A percentile compares a stretch with the other conserved stretches of the same genome.
phyloP scores from a whole-genome alignment of 2,888 invertebrate genomes.

The Hirtodrosophila trivittata region DNA sequence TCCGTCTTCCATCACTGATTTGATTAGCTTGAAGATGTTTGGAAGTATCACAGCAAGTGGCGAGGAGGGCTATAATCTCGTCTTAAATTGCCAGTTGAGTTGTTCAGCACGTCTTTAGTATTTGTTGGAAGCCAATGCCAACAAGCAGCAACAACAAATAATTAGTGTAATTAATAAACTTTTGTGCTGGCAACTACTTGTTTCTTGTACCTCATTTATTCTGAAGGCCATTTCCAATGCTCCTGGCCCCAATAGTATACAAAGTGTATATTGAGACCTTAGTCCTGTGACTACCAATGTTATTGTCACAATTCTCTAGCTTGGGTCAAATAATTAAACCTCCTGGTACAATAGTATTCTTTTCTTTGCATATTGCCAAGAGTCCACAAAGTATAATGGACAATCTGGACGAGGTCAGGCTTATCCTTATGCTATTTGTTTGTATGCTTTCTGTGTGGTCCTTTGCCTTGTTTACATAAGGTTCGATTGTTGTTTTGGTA shows the following conservation, averaged over 20 bases:
- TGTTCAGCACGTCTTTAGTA: conserved; percentile 32
- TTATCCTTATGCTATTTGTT: conserved; percentile 17
- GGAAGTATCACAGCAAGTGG: not conserved
- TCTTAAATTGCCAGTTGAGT: conserved; percentile 31
- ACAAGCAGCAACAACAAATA: conserved; percentile 47
- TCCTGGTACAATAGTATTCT: conserved; percentile 9
- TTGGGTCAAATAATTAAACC: conserved; percentile 43
- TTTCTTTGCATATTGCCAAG: conserved; percentile 30
- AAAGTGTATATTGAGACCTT: conserved; percentile 20
- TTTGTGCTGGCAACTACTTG: conserved; percentile 48
- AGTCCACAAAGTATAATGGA: conserved; percentile 29
- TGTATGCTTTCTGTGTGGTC: conserved; percentile 21
- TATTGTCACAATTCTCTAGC: conserved; percentile 45
- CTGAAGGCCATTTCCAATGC: conserved; percentile 52
- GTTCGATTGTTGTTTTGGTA: conserved; percentile 44
- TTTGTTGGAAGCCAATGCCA: conserved; percentile 15
- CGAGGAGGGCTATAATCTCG: conserved; percentile 30
- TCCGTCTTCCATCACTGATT: conserved; percentile 45
- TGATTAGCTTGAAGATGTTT: conserved; percentile 58
- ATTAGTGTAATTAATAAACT: conserved; percentile 71
- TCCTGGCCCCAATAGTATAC: conserved; percentile 23
- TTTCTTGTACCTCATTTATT: conserved; percentile 61
- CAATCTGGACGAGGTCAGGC: conserved; percentile 29
- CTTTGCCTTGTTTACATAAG: conserved; percentile 45
- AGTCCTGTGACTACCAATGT: conserved; percentile 40